These are phyloP conservation scores for Microctenopoma lineatum DNA, from an alignment of 2,797 vertebrate species.

Conservation along the genomic window DNA sequence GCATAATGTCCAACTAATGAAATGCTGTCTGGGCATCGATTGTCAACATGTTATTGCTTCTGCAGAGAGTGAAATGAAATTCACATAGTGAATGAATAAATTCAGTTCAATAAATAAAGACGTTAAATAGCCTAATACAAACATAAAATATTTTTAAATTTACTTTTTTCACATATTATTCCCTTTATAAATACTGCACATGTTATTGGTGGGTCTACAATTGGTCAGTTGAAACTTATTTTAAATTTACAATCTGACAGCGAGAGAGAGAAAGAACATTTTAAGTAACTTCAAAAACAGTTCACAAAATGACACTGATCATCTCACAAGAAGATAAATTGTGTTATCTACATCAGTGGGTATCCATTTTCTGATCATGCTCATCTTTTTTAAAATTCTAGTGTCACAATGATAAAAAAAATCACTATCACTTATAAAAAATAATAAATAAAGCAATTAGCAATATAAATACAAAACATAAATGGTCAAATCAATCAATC, in stretches of 20 bases:
- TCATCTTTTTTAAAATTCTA: constrained; percentile 74
- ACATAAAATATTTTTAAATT: constrained; percentile 66
- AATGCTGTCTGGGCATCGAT: constrained; percentile 75
- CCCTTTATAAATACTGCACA: constrained; percentile 59
- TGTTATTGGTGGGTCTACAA: constrained; percentile 52
- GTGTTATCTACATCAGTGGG: constrained; percentile 79
- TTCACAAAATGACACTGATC: constrained; percentile 81
- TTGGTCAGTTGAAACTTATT: constrained; percentile 62
- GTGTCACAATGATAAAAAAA: constrained; percentile 79
- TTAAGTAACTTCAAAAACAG: constrained; percentile 73
- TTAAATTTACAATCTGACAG: constrained; percentile 73
- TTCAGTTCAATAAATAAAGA: constrained; percentile 66
- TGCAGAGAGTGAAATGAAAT: constrained; percentile 74
- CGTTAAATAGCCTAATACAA: constrained; percentile 65
- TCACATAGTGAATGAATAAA: constrained; percentile 74
- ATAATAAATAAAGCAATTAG: constrained; percentile 74
- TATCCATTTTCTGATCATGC: constrained; percentile 84
- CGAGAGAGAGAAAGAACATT: constrained; percentile 52
- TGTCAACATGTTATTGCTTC: constrained; percentile 88
- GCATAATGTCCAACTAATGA: constrained; percentile 65
- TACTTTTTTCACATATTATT: constrained; percentile 62
- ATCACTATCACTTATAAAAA: constrained; percentile 79
- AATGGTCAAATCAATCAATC: constrained; percentile 68
- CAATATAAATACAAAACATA: constrained; percentile 80
- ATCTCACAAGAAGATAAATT: constrained; percentile 81